Percentiles rank a stretch among this genome's conserved stretches.
These are phyloP conservation scores for Autographa gamma DNA, from an alignment of 2,888 invertebrate genomes.

Conservation along the genomic window DNA sequence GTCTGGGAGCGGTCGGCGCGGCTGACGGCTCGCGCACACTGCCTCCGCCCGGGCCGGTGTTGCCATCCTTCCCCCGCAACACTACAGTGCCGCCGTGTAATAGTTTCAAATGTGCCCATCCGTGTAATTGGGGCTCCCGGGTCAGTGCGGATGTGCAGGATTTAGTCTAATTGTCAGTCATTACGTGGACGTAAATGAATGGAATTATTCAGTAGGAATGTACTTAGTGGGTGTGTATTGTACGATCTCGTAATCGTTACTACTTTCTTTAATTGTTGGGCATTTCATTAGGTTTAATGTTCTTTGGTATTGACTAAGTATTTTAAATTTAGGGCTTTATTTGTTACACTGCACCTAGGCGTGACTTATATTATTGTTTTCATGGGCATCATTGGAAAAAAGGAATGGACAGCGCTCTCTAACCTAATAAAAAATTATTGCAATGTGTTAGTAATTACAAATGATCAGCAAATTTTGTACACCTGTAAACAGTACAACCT, in stretches of 20 bases:
- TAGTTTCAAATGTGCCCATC: constrained; percentile 64
- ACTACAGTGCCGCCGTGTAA: constrained; percentile 40
- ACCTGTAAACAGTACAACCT: too few relatives aligned
- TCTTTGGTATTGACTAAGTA: not conserved
- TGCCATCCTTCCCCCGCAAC: constrained; percentile 65
- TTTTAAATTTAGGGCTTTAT: not conserved
- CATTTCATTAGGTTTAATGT: not conserved
- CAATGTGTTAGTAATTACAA: too few relatives aligned
- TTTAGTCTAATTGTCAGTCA: constrained; percentile 64
- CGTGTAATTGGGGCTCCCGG: constrained; percentile 63
- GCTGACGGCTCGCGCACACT: constrained; percentile 84
- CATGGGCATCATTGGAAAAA: too few relatives aligned
- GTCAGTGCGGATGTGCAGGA: constrained; percentile 60
- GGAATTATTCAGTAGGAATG: constrained; percentile 26
- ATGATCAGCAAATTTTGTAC: too few relatives aligned
- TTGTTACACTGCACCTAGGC: too few relatives aligned
- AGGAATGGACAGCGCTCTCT: too few relatives aligned
- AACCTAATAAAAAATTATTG: too few relatives aligned
- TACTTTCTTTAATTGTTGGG: not conserved
- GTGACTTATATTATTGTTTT: too few relatives aligned
- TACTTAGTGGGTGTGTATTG: not conserved
- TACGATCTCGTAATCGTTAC: not conserved
- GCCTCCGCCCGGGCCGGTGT: constrained; percentile 84
- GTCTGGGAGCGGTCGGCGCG: constrained; percentile 76
- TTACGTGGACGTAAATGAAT: constrained; percentile 47